Evolutionary conservation across 2,888 invertebrate species (phyloP).

Genomic region (Laothoe populi): DNA sequence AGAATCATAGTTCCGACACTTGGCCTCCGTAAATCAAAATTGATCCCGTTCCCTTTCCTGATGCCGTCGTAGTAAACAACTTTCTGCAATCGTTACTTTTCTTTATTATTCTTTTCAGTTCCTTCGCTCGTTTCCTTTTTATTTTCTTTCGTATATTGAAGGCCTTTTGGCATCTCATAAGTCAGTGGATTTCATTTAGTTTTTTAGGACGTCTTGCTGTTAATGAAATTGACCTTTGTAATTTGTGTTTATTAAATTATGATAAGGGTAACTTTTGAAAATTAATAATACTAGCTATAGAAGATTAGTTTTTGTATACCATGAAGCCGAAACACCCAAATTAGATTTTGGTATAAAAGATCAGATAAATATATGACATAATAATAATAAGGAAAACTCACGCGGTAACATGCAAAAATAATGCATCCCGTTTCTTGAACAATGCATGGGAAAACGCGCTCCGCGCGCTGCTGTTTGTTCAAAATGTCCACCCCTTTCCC

Average conservation of each 20-base stretch:
- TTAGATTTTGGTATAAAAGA: too few relatives aligned
- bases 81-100: slow-evolving; percentile 5
- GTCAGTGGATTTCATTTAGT: background rate
- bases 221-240: background rate
- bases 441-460: too few relatives aligned
- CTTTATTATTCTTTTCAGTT: slow-evolving; percentile 16
- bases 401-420: too few relatives aligned
- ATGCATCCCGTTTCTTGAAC: too few relatives aligned
- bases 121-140: slow-evolving; percentile 11
- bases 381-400: too few relatives aligned
- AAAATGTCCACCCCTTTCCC: too few relatives aligned
- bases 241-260: background rate
- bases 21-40: slow-evolving; percentile 24
- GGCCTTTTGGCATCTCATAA: background rate
- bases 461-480: too few relatives aligned
- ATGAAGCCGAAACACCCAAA: too few relatives aligned
- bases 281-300: too few relatives aligned
- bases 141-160: slow-evolving; percentile 9
- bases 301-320: too few relatives aligned
- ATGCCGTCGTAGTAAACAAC: slow-evolving; percentile 2
- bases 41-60: background rate
- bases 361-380: too few relatives aligned
- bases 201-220: background rate
- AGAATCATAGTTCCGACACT: slow-evolving; percentile 21
- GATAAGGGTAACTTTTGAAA: background rate